Evolutionary conservation across 1,140 invertebrate species (phyloP), one percentile per base, ranked within the genome.

Genomic region (Panonychus citri): DNA sequence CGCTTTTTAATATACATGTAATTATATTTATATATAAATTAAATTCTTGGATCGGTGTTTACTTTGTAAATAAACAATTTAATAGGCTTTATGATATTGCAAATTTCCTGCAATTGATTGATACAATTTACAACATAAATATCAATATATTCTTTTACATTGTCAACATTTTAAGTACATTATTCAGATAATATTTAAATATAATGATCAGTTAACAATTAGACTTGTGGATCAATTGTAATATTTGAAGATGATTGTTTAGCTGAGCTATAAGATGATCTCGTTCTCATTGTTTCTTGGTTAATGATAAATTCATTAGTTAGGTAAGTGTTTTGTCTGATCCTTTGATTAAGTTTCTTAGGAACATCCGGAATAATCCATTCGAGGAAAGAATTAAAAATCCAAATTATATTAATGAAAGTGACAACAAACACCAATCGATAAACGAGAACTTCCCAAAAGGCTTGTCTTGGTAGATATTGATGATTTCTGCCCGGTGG

Each of bases 351-450:
- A 10, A 91, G 72, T 57, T 79, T 74, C 25, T 75, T 73, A 3
- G 83, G 81, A 68, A 87, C 78, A 68, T 90, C 85, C 3, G 86
- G 86, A 55, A 91, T 85, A 55, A 83, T 74, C 82, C 83, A 88
- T 55, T 79, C 76, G 3, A 89, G 78, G 26, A 85, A 68, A 66
- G 85, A 83, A 69, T 85, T 83, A 24, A 85, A 77, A 27, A 87
- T 65, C 8, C 81, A 81, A 34, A 90, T 83, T 39, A 84, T 71
- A 72, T 88, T 86, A 82, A 86, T 86, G 73, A 95, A 96, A 2
- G 91, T 73, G 7, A 95, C 83, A 30, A 95, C 81, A 69, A 95
- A 95, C 1, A 78, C 78, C n/a, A 95, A 70, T 58, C 86, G 70
- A 0, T 86, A 81, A 17, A 85, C 85, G 58, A 97, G 74, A 54